Base-by-base conservation (phyloP, 2,888 invertebrate genomes). In the Mactromeris polynyma region DNA sequence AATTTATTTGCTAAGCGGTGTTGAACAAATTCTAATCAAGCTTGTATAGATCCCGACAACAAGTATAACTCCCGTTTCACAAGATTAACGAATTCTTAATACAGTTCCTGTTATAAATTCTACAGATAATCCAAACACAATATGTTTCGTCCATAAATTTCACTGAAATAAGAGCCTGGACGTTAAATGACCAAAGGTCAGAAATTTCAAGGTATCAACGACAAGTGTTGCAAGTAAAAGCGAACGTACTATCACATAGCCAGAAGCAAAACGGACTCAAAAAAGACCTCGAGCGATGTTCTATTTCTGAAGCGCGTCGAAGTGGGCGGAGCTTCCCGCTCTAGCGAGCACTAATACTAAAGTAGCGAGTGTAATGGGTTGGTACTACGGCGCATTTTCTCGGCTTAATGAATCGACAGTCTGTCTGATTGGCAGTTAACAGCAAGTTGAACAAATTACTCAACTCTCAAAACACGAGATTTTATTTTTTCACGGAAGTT, bases 231-330 rank as follows among this genome's bases (percentile, higher is more conserved):
- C 83, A 89, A 89, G 80, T 89, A 69, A 80, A 85, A 84, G 51
- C 42, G 54, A 84, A 84, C 83, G 83, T 87, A 87, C 83, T 89
- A 85, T 81, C 69, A 91, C 85, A 91, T 91, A 33, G 90, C 92
- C 92, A 92, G 92, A 90, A 90, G 92, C 92, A 58, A 89, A 80
- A 54, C 83, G 85, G n/a, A 78, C 87, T 46, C 81, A 85, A 88
- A 87, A 88, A 87, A 85, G 83, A 91, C 92, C 91, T 87, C 51
- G 90, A 92, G 92, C 92, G 81, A 92, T 92, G 84, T 90, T 92
- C 86, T 87, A 89, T 69, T 87, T 86, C 78, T 58, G 84, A 86
- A 40, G 84, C 83, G 73, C 73, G 73, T 73, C 31, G 84, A 82
- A 58, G 54, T 42, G 89, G 92, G 92, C 91, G 92, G 90, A 40